These are phyloP conservation scores for Diaphora mendica DNA, from an alignment of 2,888 invertebrate genomes.

Conservation along the genomic window DNA sequence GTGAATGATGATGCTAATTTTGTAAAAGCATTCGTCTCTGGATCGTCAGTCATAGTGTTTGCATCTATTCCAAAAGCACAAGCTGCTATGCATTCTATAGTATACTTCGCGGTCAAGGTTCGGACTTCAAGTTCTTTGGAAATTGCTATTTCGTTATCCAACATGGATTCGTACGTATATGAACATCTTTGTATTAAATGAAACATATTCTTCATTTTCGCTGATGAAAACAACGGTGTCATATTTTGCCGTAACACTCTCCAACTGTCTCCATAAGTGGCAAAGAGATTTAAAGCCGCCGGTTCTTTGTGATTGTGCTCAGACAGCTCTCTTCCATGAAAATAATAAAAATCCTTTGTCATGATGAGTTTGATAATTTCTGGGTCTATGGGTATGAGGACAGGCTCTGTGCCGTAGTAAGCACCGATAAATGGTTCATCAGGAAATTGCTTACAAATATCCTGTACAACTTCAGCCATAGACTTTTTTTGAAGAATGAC, in stretches of 20 bases:
- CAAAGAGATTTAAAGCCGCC: conserved; percentile 35
- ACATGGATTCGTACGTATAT: conserved; percentile 27
- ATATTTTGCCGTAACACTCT: conserved; percentile 47
- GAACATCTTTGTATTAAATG: conserved; percentile 46
- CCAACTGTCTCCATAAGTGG: conserved; percentile 43
- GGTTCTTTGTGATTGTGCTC: conserved; percentile 46
- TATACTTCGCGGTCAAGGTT: conserved; percentile 28
- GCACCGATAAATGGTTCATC: conserved; percentile 61
- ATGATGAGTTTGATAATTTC: conserved; percentile 58
- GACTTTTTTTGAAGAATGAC: conserved; percentile 30
- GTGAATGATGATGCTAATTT: conserved; percentile 51
- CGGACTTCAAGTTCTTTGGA: conserved; percentile 29
- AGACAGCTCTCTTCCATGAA: conserved; percentile 54
- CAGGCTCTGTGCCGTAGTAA: conserved; percentile 60
- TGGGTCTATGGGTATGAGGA: conserved; percentile 58
- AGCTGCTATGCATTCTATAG: conserved; percentile 41
- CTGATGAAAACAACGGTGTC: conserved; percentile 49
- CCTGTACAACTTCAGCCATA: conserved; percentile 34
- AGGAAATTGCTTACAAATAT: conserved; percentile 56
- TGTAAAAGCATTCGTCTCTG: conserved; percentile 52
- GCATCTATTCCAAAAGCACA: conserved; percentile 60
- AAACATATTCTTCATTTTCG: conserved; percentile 52
- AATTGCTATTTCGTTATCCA: conserved; percentile 29
- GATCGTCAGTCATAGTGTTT: conserved; percentile 48
- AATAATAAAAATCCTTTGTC: conserved; percentile 62